Base-by-base conservation (phyloP, 1,140 invertebrate genomes). In the Aradophagus sp. region DNA sequence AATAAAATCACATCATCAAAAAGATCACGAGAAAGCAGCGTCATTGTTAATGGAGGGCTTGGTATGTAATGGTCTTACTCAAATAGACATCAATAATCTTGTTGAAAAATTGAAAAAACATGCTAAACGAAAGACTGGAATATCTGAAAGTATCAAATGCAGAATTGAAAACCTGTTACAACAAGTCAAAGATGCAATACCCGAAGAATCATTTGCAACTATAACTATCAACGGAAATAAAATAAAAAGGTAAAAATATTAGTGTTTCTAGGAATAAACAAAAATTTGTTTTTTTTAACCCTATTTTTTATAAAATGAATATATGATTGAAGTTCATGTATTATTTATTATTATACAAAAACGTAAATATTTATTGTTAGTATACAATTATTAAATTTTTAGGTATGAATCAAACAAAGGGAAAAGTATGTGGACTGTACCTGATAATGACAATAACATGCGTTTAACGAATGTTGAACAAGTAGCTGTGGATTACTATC, bases 361-460 rank as follows among this genome's bases (percentile, higher is more conserved):
- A n/a, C n/a, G n/a, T n/a, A n/a, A n/a, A n/a, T n/a, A n/a, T n/a
- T n/a, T n/a, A n/a, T n/a, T n/a, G n/a, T n/a, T n/a, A n/a, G n/a
- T n/a, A n/a, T n/a, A n/a, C n/a, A n/a, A n/a, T n/a, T 52, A 23
- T 50, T 23, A 19, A 7, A 23, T 52, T 68, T 74, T 29, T 10
- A 80, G 79, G 6, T 14, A 8, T 36, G 35, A 39, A 47, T 45
- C 13, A 35, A 32, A 12, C 5, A 55, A 8, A 1, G 70, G 71
- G 0, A 84, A 84, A 42, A 82, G 76, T 14, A 62, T 4, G 2
- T 84, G 83, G 83, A 52, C 27, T 11, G 17, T 84, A 10, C 17
- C 29, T 11, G 42, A 16, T 8, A 15, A 14, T 6, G 52, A 73
- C 8, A n/a, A 71, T 27, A 55, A 8, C 20, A 80, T 77, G 27